These are phyloP conservation scores for Aplodontia rufa DNA, from an alignment of 2,113 vertebrate genomes.

Conservation along the genomic window DNA sequence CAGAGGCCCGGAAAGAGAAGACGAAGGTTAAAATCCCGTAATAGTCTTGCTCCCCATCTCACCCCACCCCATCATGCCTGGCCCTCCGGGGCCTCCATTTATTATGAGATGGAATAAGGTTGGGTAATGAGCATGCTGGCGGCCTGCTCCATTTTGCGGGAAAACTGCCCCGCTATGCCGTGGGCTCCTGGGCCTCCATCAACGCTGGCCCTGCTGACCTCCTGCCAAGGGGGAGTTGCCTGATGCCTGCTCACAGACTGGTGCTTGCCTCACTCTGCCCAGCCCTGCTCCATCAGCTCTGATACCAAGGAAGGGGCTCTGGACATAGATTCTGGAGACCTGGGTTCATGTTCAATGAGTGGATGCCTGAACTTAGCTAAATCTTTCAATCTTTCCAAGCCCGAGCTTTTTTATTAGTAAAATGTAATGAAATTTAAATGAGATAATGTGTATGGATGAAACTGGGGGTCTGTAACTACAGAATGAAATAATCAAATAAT, in stretches of 20 bases:
- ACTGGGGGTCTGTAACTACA: not conserved
- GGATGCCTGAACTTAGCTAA: not conserved
- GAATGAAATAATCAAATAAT: not conserved
- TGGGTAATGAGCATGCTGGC: constrained; percentile 75
- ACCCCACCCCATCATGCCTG: constrained; percentile 71
- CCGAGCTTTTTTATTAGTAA: constrained; percentile 23
- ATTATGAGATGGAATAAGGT: constrained; percentile 78
- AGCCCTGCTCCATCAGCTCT: not conserved
- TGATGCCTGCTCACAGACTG: not conserved
- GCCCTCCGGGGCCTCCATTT: constrained; percentile 79
- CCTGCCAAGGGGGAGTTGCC: not conserved
- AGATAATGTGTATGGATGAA: not conserved
- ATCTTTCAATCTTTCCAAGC: constrained; percentile 29
- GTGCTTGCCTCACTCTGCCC: not conserved
- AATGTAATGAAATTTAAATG: constrained; percentile 32
- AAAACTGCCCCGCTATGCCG: constrained; percentile 11
- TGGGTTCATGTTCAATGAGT: not conserved
- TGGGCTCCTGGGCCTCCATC: constrained; percentile 36
- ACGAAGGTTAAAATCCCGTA: constrained; percentile 80
- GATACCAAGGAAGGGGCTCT: not conserved
- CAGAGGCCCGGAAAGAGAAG: constrained; percentile 78
- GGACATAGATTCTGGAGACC: not conserved
- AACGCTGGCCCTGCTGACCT: constrained; percentile 19
- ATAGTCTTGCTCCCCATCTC: constrained; percentile 77
- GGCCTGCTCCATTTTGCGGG: constrained; percentile 65